phyloP scores from a whole-genome alignment of 1,140 invertebrate species.

The Sitobion miscanthi region DNA sequence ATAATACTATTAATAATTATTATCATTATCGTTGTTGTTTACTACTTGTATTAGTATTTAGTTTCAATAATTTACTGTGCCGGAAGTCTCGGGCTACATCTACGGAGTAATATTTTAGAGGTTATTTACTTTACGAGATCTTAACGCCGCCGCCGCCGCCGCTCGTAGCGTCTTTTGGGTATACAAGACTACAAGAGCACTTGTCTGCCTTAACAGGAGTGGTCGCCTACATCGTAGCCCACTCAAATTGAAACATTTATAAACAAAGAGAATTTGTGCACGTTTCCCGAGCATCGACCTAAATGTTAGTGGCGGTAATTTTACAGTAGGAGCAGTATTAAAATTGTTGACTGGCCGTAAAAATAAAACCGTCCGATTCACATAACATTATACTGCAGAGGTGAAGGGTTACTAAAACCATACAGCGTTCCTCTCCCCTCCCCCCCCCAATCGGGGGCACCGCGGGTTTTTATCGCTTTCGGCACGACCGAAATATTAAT shows the following conservation, averaged over 20 bases:
- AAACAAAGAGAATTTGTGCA: background rate
- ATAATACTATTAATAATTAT: background rate
- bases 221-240: background rate
- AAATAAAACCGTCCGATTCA: background rate
- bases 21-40: background rate
- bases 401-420: background rate
- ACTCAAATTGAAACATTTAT: background rate
- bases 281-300: background rate
- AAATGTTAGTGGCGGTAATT: background rate
- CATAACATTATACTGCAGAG: background rate
- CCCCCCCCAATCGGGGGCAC: background rate
- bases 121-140: background rate
- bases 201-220: background rate
- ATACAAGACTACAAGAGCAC: background rate
- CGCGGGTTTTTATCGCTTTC: background rate
- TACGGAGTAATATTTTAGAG: background rate
- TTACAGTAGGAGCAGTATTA: background rate
- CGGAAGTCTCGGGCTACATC: background rate
- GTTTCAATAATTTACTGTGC: background rate
- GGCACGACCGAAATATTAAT: slow-evolving; percentile 25
- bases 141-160: background rate
- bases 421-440: background rate
- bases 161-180: background rate
- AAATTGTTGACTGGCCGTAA: background rate
- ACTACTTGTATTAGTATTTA: background rate